Percentiles rank a stretch among this genome's conserved stretches.
These are phyloP conservation scores for Goniozus legneri DNA, from an alignment of 1,140 invertebrate species.

Conservation along the genomic window DNA sequence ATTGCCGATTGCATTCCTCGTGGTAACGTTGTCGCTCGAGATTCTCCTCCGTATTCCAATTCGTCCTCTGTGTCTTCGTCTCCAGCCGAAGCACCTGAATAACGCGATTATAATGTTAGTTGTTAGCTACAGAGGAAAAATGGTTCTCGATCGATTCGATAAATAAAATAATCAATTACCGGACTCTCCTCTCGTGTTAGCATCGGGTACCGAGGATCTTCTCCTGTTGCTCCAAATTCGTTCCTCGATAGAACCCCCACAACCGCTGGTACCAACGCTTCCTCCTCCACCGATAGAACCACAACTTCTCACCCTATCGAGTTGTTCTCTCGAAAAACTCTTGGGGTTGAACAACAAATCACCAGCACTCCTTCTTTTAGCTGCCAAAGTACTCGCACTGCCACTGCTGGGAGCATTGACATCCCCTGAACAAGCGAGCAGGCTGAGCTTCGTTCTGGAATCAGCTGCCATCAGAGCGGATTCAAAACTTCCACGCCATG, in stretches of 20 bases:
- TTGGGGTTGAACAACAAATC: slow-evolving; percentile 74
- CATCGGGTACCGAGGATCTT: slow-evolving; percentile 67
- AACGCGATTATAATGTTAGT: background rate
- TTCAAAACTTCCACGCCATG: slow-evolving; percentile 87
- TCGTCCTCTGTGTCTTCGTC: slow-evolving; percentile 66
- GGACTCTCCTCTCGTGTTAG: slow-evolving; percentile 60
- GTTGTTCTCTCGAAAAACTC: slow-evolving; percentile 70
- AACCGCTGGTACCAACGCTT: slow-evolving; percentile 47
- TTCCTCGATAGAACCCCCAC: slow-evolving; percentile 50
- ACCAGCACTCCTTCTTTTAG: slow-evolving; percentile 74
- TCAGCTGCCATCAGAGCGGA: slow-evolving; percentile 80
- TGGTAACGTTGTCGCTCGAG: slow-evolving; percentile 61
- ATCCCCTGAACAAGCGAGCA: slow-evolving; percentile 64
- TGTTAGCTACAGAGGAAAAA: background rate
- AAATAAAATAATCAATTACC: slow-evolving; percentile 44
- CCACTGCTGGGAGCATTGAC: slow-evolving; percentile 55
- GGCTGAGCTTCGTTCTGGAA: slow-evolving; percentile 71
- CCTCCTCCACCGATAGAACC: slow-evolving; percentile 72
- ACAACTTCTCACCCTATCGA: slow-evolving; percentile 74
- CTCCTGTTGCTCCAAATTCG: slow-evolving; percentile 56
- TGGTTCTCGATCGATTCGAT: background rate
- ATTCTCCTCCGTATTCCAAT: slow-evolving; percentile 47
- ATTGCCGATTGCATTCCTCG: slow-evolving; percentile 61
- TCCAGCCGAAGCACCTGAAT: slow-evolving; percentile 54
- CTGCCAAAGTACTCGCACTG: slow-evolving; percentile 63